Conservation (phyloP, 2,113 vertebrate species). For the Poeciliopsis retropinna region DNA sequence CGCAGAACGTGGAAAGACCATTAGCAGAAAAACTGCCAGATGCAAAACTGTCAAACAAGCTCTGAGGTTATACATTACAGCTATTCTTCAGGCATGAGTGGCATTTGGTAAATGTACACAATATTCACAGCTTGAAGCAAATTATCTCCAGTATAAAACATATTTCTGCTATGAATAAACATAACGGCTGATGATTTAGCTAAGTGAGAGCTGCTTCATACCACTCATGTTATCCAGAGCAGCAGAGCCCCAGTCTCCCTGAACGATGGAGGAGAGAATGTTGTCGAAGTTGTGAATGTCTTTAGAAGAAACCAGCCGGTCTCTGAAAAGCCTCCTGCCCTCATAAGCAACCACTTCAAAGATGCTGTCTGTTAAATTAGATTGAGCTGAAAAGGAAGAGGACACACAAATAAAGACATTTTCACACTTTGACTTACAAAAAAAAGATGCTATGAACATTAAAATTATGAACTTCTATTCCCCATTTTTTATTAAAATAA, state of each 20-base stretch:
- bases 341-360: constrained; percentile 92
- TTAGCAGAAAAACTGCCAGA: constrained; percentile 1
- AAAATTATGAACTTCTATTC: neutral
- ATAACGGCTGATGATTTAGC: neutral
- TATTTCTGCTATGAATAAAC: neutral
- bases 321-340: constrained; percentile 90
- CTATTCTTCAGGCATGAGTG: constrained; percentile 9
- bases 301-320: constrained; percentile 89
- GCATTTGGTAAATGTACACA: constrained; percentile 4
- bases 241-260: constrained; percentile 91
- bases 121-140: neutral
- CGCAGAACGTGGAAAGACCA: constrained; percentile 12
- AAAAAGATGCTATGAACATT: neutral
- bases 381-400: constrained; percentile 77
- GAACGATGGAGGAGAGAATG: constrained; percentile 88
- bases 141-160: neutral
- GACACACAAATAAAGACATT: neutral
- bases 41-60: constrained; percentile 7
- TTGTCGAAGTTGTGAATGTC: constrained; percentile 90
- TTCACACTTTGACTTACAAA: neutral
- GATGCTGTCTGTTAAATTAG: constrained; percentile 85
- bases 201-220: constrained; percentile 59
- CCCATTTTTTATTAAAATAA: too few species aligned
- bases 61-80: constrained; percentile 8
- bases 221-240: constrained; percentile 89